These are phyloP conservation scores for Sapajus apella DNA, from an alignment of 2,113 vertebrate genomes.

Conservation along the genomic window DNA sequence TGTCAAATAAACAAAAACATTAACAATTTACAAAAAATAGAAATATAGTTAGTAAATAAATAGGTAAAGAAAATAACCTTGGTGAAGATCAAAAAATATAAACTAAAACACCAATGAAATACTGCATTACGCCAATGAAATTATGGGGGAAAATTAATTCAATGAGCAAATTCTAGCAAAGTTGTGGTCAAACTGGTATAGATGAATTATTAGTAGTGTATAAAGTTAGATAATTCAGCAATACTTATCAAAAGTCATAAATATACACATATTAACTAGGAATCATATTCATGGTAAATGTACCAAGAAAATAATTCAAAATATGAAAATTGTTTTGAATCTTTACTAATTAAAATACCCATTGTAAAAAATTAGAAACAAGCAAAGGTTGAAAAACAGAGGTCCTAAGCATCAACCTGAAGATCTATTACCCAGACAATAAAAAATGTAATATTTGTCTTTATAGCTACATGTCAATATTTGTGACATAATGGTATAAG, in stretches of 20 bases:
- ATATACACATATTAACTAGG: neutral
- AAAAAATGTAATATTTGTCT: neutral
- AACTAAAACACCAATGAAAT: neutral
- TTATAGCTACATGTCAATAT: neutral
- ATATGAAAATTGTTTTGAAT: neutral
- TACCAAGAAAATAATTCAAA: conserved; percentile 5
- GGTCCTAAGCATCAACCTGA: neutral
- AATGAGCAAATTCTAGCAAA: neutral
- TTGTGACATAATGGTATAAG: neutral
- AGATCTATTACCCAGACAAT: neutral
- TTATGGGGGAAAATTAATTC: neutral
- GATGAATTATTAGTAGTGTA: neutral
- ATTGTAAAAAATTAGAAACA: conserved; percentile 15
- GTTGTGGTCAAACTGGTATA: neutral
- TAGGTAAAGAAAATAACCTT: conserved; percentile 12
- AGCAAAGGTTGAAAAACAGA: neutral
- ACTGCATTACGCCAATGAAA: neutral
- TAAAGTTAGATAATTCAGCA: neutral
- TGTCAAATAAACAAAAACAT: conserved; percentile 4
- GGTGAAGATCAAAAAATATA: conserved; percentile 9
- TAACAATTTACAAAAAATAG: neutral
- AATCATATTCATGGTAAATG: neutral
- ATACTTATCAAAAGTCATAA: neutral
- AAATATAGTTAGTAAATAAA: neutral
- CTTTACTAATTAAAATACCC: neutral